These are phyloP conservation scores for Pangasianodon gigas DNA, from an alignment of 2,113 vertebrate species.

Conservation along the genomic window DNA sequence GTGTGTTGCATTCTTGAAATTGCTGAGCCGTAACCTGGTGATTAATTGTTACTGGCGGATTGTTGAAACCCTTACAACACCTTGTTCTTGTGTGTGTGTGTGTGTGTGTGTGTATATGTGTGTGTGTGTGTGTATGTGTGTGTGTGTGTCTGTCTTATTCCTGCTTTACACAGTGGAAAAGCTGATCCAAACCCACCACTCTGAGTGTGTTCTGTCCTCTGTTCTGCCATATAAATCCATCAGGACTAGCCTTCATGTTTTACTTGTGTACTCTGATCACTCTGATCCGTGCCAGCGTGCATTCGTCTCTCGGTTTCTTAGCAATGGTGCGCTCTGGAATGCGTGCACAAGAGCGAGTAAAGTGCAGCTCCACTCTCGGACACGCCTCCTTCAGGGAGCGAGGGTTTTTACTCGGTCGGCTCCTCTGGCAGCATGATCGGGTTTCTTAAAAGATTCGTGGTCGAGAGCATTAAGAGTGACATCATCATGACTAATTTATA, in stretches of 20 bases:
- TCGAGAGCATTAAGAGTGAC: background rate
- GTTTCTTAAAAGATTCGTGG: background rate
- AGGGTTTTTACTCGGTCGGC: background rate
- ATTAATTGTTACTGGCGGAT: conserved; percentile 77
- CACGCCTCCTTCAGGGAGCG: background rate
- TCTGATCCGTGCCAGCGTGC: background rate
- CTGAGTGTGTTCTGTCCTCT: background rate
- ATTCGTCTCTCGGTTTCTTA: conserved; percentile 34
- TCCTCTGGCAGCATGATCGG: background rate
- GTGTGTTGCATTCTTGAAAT: conserved; percentile 85
- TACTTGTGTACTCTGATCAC: conserved; percentile 4
- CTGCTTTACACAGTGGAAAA: background rate
- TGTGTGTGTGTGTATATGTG: conserved; percentile 12
- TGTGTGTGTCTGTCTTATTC: background rate
- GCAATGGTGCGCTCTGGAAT: conserved; percentile 37
- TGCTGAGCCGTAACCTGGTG: conserved; percentile 72
- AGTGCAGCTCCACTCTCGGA: conserved; percentile 19
- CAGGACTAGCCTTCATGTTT: background rate
- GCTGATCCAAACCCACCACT: background rate
- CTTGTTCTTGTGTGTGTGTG: conserved; percentile 13
- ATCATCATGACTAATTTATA: background rate
- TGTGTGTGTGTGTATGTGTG: conserved; percentile 1
- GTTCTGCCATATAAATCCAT: conserved; percentile 10
- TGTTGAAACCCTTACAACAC: conserved; percentile 62
- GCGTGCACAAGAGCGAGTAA: background rate